Evolutionary conservation across 2,113 vertebrate species (phyloP).

Genomic region (Toxotes chatareus): DNA sequence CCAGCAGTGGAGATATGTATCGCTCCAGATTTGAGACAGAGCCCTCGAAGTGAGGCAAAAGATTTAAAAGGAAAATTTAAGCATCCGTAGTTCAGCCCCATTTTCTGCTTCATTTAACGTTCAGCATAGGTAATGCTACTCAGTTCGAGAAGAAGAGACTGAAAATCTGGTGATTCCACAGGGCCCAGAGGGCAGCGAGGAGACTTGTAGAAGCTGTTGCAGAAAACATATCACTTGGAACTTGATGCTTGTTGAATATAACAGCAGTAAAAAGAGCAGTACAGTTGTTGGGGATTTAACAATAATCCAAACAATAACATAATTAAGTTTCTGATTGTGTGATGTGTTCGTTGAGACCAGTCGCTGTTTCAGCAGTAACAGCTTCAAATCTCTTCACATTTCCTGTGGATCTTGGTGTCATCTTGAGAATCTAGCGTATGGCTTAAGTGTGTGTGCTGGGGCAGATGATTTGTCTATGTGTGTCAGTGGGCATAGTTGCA

Average conservation of each 20-base stretch:
- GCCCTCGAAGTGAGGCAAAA: conserved; percentile 51
- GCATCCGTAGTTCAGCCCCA: conserved; percentile 35
- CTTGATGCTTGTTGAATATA: background rate
- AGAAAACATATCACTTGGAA: background rate
- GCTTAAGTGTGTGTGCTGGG: background rate
- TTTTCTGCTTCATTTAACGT: conserved; percentile 46
- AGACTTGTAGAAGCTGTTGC: background rate
- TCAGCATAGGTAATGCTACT: conserved; percentile 16
- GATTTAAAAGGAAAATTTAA: conserved; percentile 59
- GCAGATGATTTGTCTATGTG: background rate
- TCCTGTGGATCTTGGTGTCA: background rate
- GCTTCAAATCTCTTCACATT: background rate
- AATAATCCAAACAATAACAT: background rate
- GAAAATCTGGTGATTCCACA: conserved; percentile 12
- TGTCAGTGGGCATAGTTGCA: conserved; percentile 8
- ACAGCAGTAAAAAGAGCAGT: background rate
- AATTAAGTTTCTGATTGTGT: background rate
- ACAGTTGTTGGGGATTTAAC: background rate
- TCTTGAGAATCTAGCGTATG: conserved; percentile 10
- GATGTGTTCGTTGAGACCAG: background rate
- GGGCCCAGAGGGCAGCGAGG: background rate
- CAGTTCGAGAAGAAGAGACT: conserved; percentile 1
- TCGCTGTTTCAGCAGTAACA: background rate
- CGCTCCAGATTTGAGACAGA: conserved; percentile 67
- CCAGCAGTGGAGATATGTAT: conserved; percentile 66